Evolutionary conservation across 2,888 invertebrate species (phyloP), one percentile per base, ranked within the genome.

Genomic region (Drosophila austrosaltans): DNA sequence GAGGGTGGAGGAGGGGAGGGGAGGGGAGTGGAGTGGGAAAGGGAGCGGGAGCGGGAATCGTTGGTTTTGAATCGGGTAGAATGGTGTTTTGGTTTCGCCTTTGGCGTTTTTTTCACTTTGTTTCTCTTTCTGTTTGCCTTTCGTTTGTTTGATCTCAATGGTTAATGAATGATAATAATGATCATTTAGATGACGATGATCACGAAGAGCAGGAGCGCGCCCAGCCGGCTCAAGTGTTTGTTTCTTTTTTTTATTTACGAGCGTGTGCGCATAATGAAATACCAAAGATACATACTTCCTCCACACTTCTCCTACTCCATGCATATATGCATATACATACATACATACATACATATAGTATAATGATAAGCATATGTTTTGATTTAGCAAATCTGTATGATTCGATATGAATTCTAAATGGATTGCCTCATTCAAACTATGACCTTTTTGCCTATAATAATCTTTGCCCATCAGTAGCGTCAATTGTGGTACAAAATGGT

Each of bases 161-260:
- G 22, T 22, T 48, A 48, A 48, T 48, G 48, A 48, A 48, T 48
- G 48, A 44, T 7, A 8, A 10, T 56, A 32, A 3, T 56, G 20
- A 20, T 32, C 36, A 10, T 7, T 56, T 30, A n/a, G 57, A 3
- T 57, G 57, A 22, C 22, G 57, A 22, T 58, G 48, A 48, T 48
- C 10, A 48, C 10, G 10, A 48, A 39, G 12, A 4, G 39, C 40
- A 10, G 48, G 7, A 66, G 62, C 71, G 74, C 63, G 58, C 25
- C 67, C 76, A 64, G 68, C 63, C 71, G 66, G 64, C 79, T 80
- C 80, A 80, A 80, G 80, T 80, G 81, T 77, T 79, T 75, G 69
- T 62, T 75, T 69, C 70, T 69, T 71, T 79, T 79, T 76, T 71
- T 75, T 70, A 76, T 80, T 80, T 79, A 79, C 77, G 80, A 77